Base-by-base conservation (phyloP, 2,888 invertebrate species). In the Hyalella azteca region DNA sequence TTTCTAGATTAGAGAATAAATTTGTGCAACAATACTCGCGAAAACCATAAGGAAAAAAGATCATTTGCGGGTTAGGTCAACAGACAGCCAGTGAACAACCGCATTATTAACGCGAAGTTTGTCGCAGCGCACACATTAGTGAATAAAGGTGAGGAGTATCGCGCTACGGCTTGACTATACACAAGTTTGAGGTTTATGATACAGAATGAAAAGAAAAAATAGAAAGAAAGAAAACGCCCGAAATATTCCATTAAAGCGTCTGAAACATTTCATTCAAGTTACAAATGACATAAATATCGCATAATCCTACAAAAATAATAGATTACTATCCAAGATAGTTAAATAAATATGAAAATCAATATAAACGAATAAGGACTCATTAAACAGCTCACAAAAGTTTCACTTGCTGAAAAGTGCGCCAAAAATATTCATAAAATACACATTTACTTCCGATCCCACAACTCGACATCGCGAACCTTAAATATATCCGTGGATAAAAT, bases 131-230 rank as follows among this genome's bases (percentile, higher is more conserved):
- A 54, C 29, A 54, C 22, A 54, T 54, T 54, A 54, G 54, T 54
- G 54, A 54, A 54, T 54, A 54, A 26, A 29, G n/a, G n/a, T n/a
- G 54, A 26, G 29, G 54, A 54, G 29, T 54, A 54, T n/a, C 54
- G 22, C 54, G 13, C 54, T 54, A 54, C 13, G 26, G 29, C 22
- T 29, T 54, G 29, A 29, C 54, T 54, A 54, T 54, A 29, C 54
- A 54, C 54, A 54, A 54, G 26, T 54, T 22, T 26, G 22, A 29
- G 26, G 54, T 22, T 29, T 54, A 22, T 11, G 26, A 54, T 54
- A 54, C 54, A 49, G 19, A 54, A 22, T 22, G 26, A 54, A 5
- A 54, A 22, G 19, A 22, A 54, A 54, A 54, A 29, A 26, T 45
- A 45, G 19, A 45, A 2, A 11, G 19, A 45, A 22, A 54, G 22